A percentile compares a stretch with the other conserved stretches of the same genome.
Evolutionary conservation across 2,113 vertebrate genomes (phyloP).

Genomic region (Mohoua ochrocephala): DNA sequence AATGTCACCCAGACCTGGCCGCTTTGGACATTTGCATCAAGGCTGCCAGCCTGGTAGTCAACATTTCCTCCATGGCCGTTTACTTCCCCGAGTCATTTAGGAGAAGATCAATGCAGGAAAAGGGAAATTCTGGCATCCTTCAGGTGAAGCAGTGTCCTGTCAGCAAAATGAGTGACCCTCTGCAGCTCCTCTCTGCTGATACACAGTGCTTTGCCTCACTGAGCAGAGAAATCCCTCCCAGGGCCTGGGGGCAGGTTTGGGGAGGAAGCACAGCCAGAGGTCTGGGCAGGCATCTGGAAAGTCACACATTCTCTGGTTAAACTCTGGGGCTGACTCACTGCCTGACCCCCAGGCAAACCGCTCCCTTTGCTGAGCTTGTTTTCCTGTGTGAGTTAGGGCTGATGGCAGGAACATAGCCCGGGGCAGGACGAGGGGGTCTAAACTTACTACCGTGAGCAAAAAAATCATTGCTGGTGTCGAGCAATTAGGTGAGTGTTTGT

Average conservation of each 20-base stretch:
- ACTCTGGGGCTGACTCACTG: neutral
- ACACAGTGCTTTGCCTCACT: neutral
- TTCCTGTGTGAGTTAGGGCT: neutral
- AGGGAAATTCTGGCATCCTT: neutral
- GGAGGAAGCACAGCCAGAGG: neutral
- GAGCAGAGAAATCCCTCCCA: neutral
- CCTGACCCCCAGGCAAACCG: neutral
- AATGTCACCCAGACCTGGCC: neutral
- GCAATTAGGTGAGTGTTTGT: neutral
- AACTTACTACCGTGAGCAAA: neutral
- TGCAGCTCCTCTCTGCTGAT: neutral
- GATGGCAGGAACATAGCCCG: neutral
- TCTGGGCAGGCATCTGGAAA: neutral
- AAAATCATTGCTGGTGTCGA: neutral
- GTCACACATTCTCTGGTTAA: neutral
- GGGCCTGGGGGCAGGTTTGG: neutral
- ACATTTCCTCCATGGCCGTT: neutral
- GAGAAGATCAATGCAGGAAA: neutral
- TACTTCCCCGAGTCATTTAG: neutral
- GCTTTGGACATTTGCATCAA: conserved; percentile 5
- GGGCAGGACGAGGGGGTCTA: neutral
- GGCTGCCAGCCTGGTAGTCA: neutral
- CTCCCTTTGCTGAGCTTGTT: neutral
- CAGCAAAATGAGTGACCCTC: neutral
- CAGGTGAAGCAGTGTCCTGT: neutral